phyloP scores from a whole-genome alignment of 2,888 invertebrate species.

The Bimastos eiseni region DNA sequence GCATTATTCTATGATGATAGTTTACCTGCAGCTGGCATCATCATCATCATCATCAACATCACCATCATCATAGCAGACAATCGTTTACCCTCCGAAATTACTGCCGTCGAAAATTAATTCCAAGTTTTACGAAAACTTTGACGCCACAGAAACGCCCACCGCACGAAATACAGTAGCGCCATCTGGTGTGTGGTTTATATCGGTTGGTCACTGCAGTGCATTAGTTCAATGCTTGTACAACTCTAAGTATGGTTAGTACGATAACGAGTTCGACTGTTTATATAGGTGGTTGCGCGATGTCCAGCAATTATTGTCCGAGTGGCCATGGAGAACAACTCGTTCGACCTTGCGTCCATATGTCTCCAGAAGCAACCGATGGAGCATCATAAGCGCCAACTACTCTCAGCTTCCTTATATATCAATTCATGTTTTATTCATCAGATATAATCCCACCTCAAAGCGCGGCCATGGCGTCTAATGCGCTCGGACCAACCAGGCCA shows the following conservation, averaged over 20 bases:
- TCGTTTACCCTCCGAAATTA: not conserved
- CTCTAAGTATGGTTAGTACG: too few species aligned
- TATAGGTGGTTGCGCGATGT: not conserved
- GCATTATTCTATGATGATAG: not conserved
- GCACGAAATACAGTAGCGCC: not conserved
- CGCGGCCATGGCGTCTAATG: constrained; percentile 13
- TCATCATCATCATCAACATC: not conserved
- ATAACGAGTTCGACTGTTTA: not conserved
- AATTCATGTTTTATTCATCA: not conserved
- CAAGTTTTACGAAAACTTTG: not conserved
- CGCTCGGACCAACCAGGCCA: not conserved
- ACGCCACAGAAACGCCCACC: not conserved
- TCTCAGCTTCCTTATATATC: not conserved
- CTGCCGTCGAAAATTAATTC: not conserved
- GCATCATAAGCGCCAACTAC: constrained; percentile 6
- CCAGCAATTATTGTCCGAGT: not conserved
- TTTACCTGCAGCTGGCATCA: not conserved
- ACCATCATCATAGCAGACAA: not conserved
- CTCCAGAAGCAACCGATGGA: not conserved
- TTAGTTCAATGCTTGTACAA: too few species aligned
- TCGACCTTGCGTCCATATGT: not conserved
- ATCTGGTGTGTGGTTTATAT: not conserved
- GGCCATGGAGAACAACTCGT: not conserved
- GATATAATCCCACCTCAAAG: constrained; percentile 9
- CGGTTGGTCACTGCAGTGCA: too few species aligned